Base-by-base conservation (phyloP, 2,797 vertebrate species). In the Artibeus lituratus region DNA sequence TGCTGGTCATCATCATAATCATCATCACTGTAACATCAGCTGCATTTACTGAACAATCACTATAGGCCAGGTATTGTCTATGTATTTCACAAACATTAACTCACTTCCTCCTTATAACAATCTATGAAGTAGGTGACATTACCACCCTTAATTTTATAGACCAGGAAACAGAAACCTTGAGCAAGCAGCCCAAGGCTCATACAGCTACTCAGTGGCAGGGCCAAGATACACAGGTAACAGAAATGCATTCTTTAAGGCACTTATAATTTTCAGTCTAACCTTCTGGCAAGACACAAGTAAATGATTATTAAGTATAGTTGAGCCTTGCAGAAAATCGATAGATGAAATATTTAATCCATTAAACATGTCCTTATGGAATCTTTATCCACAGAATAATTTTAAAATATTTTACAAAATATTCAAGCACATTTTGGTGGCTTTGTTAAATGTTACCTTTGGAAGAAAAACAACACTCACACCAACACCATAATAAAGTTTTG, bases 331-430 rank as follows among this genome's bases (percentile, higher is more conserved):
- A 90, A 95, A 92, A 80, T 35, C 32, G 57, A 70, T 51, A 92
- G 57, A 65, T 39, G 16, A 90, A 95, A 81, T 59, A 16, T 55
- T 78, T 84, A 15, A 65, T 82, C 7, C 26, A 78, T 65, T 87
- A 85, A 78, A 37, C 10, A 74, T 26, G 74, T 85, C 21, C 32
- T 87, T 80, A 81, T 9, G 47, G 32, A 78, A 86, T 87, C 51
- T 80, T 80, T 87, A 73, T 5, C 67, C 16, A 57, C 0, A 80
- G n/a, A 95, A 67, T 29, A 59, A 26, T 4, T 87, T 89, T n/a
- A 96, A 93, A 87, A 18, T n/a, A 74, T 35, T 92, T 91, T 14
- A 49, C 39, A n/a, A n/a, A n/a, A n/a, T n/a, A 91, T 26, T 86
- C 15, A 81, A 80, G 67, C n/a, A 82, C 32, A 87, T 86, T 93